Evolutionary conservation across 2,888 invertebrate genomes (phyloP).

Genomic region (Latrodectus elegans): DNA sequence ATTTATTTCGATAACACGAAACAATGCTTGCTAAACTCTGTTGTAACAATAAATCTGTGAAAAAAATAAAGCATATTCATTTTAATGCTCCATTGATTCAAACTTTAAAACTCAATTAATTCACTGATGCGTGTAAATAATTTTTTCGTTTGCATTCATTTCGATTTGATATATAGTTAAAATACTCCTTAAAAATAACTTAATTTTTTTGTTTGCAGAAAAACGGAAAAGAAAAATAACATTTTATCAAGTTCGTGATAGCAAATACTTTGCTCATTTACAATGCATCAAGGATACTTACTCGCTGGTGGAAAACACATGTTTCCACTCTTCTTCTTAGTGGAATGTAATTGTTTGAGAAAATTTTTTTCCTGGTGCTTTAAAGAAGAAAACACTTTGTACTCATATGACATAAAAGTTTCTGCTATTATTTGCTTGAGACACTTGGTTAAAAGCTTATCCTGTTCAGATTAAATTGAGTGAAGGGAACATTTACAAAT

Average conservation of each 20-base stretch:
- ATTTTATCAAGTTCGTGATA: too few relatives aligned
- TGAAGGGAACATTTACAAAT: conserved; percentile 1
- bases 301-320: conserved; percentile 32
- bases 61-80: not conserved
- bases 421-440: conserved; percentile 36
- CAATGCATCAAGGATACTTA: conserved; percentile 21
- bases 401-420: conserved; percentile 30
- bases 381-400: conserved; percentile 61
- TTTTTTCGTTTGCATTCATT: not conserved
- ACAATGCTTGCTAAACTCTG: too few relatives aligned
- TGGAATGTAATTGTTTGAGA: not conserved
- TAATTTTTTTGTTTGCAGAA: too few relatives aligned
- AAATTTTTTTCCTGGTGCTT: not conserved
- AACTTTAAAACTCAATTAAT: conserved; percentile 64
- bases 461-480: conserved; percentile 15
- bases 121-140: conserved; percentile 39
- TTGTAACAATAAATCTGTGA: too few relatives aligned
- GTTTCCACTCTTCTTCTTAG: conserved; percentile 52
- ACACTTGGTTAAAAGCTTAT: not conserved
- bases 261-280: conserved; percentile 14
- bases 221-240: too few relatives aligned
- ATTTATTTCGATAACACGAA: too few relatives aligned
- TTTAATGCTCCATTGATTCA: conserved; percentile 52
- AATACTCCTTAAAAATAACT: too few relatives aligned
- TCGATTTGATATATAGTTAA: too few relatives aligned